Percentiles rank a stretch among this genome's conserved stretches.
Conservation (phyloP, 2,113 vertebrate species). For the Acrocephalus arundinaceus region DNA sequence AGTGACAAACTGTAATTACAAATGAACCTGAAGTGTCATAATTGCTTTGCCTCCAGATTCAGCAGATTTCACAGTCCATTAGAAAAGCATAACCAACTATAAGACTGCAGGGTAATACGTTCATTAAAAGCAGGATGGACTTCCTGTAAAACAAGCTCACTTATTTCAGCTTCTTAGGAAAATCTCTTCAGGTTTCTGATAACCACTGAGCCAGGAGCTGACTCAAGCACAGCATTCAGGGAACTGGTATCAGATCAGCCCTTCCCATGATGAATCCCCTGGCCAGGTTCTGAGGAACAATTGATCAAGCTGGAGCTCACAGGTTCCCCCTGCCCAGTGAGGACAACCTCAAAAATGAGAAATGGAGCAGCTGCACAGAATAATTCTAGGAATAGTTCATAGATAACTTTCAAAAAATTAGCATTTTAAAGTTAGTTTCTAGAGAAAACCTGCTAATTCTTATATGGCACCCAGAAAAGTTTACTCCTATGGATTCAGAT, state of each 20-base stretch:
- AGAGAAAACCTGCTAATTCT: not conserved
- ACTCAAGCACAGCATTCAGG: not conserved
- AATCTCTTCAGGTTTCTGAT: not conserved
- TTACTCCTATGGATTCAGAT: not conserved
- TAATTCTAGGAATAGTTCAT: not conserved
- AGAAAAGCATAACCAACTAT: not conserved
- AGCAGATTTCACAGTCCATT: not conserved
- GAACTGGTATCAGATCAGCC: not conserved
- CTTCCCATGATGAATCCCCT: not conserved
- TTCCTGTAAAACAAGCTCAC: not conserved
- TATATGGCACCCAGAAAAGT: not conserved
- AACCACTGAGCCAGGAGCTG: not conserved
- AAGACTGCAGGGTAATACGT: not conserved
- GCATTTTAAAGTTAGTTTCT: not conserved
- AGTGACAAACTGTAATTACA: not conserved
- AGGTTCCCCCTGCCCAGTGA: accelerated
- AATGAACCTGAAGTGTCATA: not conserved
- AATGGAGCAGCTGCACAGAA: not conserved
- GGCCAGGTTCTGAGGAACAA: not conserved
- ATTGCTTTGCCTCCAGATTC: not conserved
- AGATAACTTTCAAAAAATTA: not conserved
- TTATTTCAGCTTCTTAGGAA: not conserved
- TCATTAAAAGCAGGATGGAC: not conserved
- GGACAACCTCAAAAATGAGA: not conserved
- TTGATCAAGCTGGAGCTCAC: not conserved